Conservation (phyloP, 2,888 invertebrate species). For the Empis stercorea region DNA sequence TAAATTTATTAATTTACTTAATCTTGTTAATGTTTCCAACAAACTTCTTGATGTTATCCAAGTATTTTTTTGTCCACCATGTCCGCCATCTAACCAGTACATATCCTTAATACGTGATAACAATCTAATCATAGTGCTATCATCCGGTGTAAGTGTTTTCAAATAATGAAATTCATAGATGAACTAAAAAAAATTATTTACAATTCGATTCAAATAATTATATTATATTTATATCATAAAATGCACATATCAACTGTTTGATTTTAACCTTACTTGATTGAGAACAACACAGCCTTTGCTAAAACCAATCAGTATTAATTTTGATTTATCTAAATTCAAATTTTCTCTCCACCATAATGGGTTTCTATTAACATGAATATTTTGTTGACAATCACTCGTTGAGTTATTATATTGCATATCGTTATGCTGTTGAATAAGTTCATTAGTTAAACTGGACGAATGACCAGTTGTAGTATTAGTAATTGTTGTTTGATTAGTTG, state of each 20-base stretch:
- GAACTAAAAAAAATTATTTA: slow-evolving; percentile 39
- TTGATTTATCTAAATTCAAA: slow-evolving; percentile 44
- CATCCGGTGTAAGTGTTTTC: slow-evolving; percentile 50
- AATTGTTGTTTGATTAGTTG: slow-evolving; percentile 7
- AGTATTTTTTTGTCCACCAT: slow-evolving; percentile 75
- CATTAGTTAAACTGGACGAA: slow-evolving; percentile 3
- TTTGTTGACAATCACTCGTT: slow-evolving; percentile 15
- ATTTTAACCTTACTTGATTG: slow-evolving; percentile 46
- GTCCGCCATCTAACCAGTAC: slow-evolving; percentile 87
- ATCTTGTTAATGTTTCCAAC: slow-evolving; percentile 56
- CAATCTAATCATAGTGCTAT: slow-evolving; percentile 48
- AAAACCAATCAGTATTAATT: slow-evolving; percentile 62
- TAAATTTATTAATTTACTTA: slow-evolving; percentile 40
- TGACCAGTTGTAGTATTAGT: slow-evolving; percentile 5
- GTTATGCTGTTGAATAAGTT: slow-evolving; percentile 16
- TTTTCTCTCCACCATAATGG: slow-evolving; percentile 47
- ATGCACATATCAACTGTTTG: not conserved
- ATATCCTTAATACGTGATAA: slow-evolving; percentile 58
- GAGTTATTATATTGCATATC: slow-evolving; percentile 14
- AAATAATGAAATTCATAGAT: slow-evolving; percentile 72
- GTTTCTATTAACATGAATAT: slow-evolving; percentile 21
- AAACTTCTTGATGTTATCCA: slow-evolving; percentile 71
- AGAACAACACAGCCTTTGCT: slow-evolving; percentile 90
- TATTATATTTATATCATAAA: not conserved
- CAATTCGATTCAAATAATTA: not conserved